A percentile compares a stretch with the other conserved stretches of the same genome.
Conservation (phyloP, 2,113 vertebrate species). For the Cairina moschata region DNA sequence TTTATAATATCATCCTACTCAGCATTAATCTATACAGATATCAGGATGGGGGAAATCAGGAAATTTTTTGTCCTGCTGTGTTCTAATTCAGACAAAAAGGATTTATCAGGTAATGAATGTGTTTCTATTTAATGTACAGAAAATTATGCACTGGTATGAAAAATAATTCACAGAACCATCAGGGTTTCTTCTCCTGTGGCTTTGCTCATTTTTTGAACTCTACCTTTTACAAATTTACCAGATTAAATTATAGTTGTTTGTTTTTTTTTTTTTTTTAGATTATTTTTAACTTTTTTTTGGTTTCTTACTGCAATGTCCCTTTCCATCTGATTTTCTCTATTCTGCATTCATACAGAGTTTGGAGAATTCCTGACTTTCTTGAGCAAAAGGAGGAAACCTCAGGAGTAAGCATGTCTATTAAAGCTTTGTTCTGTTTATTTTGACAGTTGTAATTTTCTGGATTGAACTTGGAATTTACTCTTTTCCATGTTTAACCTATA, state of each 20-base stretch:
- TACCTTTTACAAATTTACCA: neutral
- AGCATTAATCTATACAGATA: neutral
- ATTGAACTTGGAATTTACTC: neutral
- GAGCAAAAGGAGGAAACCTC: neutral
- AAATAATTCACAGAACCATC: neutral
- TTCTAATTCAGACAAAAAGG: neutral
- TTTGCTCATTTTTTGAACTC: neutral
- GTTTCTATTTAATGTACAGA: neutral
- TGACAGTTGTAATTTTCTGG: neutral
- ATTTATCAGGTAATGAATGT: neutral
- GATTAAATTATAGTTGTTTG: neutral
- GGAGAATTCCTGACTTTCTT: neutral
- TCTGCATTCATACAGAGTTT: neutral
- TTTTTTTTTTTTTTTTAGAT: neutral
- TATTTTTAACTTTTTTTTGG: neutral
- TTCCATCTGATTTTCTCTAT: neutral
- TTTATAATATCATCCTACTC: neutral
- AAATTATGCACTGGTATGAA: neutral
- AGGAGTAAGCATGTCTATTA: neutral
- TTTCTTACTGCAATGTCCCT: neutral
- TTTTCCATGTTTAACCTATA: neutral
- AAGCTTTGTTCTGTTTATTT: neutral
- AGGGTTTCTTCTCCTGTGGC: neutral
- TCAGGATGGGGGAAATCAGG: neutral
- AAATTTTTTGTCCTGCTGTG: neutral